Base-by-base conservation (phyloP, 2,797 vertebrate genomes). In the Spinus olivaceus region DNA sequence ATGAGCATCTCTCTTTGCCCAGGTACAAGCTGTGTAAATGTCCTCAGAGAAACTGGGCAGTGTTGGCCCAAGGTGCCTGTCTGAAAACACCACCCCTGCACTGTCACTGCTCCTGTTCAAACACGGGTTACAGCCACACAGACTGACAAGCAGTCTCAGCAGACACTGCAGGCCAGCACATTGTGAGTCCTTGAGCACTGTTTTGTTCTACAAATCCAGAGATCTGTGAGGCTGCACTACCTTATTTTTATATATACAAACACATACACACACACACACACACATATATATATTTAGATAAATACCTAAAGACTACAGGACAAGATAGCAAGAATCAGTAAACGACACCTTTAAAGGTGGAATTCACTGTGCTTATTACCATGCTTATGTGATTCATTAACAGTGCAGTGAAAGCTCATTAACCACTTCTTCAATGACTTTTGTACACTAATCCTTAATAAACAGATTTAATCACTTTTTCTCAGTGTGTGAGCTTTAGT, bases 341-440 rank as follows among this genome's bases (percentile, higher is more conserved):
- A 44, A 67, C 2, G 8, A 60, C 30, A 78, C 49, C 14, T 20
- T 41, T 44, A 73, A 88, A 65, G 32, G 27, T 54, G 22, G 20
- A 81, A 93, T 72, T 76, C 51, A 37, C 59, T 46, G 12, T 20
- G 32, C 19, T 88, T 65, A 60, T 53, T 66, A 28, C 46, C 6
- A 19, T 59, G 28, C 15, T 80, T 76, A 20, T 23, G 21, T 17
- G 53, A 70, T 57, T 88, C 22, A 70, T 39, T 77, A 91, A 70
- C 21, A 50, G 14, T 12, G 30, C 12, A 3, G 37, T 39, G 44
- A 77, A 80, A 95, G 82, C 14, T 71, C 72, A 92, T 92, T 91
- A 73, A 81, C 71, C 46, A 60, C 46, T 66, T 93, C 64, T 91
- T 42, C 49, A 87, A 49, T 49, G 51, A 37, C n/a, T 83, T 94